These are phyloP conservation scores for Pavo muticus DNA, from an alignment of 2,113 vertebrate species.

Conservation along the genomic window DNA sequence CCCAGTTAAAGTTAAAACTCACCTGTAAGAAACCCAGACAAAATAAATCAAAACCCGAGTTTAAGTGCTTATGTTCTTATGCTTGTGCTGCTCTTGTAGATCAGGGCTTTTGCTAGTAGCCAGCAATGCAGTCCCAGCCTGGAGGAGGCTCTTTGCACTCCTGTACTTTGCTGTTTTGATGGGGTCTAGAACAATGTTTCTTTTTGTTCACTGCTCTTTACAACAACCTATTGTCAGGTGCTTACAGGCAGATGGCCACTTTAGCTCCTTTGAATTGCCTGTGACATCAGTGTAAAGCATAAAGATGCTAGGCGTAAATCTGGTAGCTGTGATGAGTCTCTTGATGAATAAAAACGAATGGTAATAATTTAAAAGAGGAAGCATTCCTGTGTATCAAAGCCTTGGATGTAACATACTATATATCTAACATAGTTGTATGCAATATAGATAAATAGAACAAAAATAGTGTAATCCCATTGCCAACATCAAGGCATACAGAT, in stretches of 20 bases:
- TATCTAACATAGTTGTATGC: neutral
- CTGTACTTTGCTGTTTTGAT: neutral
- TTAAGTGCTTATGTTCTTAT: neutral
- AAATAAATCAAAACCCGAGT: neutral
- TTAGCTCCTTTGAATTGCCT: slow-evolving; percentile 23
- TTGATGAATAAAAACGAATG: slow-evolving; percentile 17
- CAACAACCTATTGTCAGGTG: neutral
- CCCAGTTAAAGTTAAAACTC: neutral
- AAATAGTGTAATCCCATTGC: slow-evolving; percentile 3
- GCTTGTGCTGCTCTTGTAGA: neutral
- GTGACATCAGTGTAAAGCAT: neutral
- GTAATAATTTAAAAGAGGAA: slow-evolving; percentile 36
- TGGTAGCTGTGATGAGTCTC: slow-evolving; percentile 7
- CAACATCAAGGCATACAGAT: slow-evolving; percentile 43
- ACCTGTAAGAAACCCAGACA: neutral
- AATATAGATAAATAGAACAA: slow-evolving; percentile 43
- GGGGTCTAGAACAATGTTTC: neutral
- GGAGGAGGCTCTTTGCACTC: neutral
- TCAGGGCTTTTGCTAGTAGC: neutral
- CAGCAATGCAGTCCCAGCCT: neutral
- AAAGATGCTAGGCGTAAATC: neutral
- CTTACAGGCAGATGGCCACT: neutral
- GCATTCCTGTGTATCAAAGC: slow-evolving; percentile 17
- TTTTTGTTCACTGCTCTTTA: neutral
- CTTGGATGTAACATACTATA: slow-evolving; percentile 13